A percentile compares a stretch with the other conserved stretches of the same genome.
phyloP scores from a whole-genome alignment of 2,888 invertebrate species.

The Lepidocyrtinus sp. region DNA sequence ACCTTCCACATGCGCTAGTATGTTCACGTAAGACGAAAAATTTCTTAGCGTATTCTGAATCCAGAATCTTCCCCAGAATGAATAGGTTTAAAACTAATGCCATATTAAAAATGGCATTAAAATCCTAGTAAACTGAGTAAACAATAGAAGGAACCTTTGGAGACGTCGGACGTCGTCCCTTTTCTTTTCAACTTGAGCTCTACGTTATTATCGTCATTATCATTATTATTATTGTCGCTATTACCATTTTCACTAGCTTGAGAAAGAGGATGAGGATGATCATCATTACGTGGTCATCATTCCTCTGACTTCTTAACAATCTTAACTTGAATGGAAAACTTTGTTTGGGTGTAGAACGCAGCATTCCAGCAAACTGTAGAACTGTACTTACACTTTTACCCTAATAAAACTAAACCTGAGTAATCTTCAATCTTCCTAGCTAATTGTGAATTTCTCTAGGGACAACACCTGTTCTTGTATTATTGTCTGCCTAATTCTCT shows the following conservation, averaged over 20 bases:
- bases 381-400: no score
- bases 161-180: neutral
- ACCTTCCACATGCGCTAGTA: no score
- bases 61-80: neutral
- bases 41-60: no score
- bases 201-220: constrained; percentile 44
- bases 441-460: neutral
- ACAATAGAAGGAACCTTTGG: constrained; percentile 9
- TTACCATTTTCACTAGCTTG: constrained; percentile 15
- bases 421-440: no score
- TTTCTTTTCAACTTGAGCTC: constrained; percentile 4
- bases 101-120: neutral
- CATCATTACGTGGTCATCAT: constrained; percentile 12
- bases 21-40: no score
- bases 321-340: no score
- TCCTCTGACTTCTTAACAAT: no score
- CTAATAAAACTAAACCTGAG: no score
- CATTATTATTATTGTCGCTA: constrained; percentile 34
- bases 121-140: no score
- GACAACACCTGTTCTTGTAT: constrained; percentile 11
- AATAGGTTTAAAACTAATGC: neutral
- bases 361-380: no score
- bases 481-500: neutral
- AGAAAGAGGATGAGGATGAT: constrained; percentile 4
- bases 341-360: no score